Evolutionary conservation across 1,140 invertebrate genomes (phyloP).

Genomic region (Drosophila micromelanica): DNA sequence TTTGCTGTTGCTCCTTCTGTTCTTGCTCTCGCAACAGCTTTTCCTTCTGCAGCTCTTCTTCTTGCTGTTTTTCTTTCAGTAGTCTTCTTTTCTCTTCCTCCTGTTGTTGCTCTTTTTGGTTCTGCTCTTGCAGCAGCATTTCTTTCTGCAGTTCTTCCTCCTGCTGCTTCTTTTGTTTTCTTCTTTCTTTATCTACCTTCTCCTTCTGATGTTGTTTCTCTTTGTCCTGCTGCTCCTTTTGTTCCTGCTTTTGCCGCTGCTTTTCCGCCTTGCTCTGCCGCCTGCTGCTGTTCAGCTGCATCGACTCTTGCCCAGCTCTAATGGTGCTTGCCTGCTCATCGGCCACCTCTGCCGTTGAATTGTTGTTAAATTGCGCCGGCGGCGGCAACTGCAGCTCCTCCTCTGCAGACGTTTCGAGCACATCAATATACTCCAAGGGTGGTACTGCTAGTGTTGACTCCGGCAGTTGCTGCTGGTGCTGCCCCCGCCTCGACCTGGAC

Average conservation of each 20-base stretch:
- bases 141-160: neutral
- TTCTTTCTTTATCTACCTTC: neutral
- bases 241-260: neutral
- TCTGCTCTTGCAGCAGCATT: neutral
- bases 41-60: neutral
- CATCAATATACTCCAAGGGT: constrained; percentile 1
- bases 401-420: neutral
- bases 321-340: constrained; percentile 49
- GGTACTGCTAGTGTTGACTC: neutral
- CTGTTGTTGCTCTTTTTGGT: neutral
- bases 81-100: neutral
- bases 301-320: constrained; percentile 1
- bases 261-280: neutral
- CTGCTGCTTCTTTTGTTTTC: neutral
- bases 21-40: neutral
- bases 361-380: neutral
- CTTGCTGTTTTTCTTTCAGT: neutral
- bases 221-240: neutral
- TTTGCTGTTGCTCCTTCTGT: neutral
- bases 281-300: neutral
- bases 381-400: neutral
- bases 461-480: neutral
- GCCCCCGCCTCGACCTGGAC: neutral
- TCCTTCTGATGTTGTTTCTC: neutral
- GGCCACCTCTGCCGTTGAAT: no score